These are phyloP conservation scores for Zophobas morio DNA, from an alignment of 1,140 invertebrate species.

Conservation along the genomic window DNA sequence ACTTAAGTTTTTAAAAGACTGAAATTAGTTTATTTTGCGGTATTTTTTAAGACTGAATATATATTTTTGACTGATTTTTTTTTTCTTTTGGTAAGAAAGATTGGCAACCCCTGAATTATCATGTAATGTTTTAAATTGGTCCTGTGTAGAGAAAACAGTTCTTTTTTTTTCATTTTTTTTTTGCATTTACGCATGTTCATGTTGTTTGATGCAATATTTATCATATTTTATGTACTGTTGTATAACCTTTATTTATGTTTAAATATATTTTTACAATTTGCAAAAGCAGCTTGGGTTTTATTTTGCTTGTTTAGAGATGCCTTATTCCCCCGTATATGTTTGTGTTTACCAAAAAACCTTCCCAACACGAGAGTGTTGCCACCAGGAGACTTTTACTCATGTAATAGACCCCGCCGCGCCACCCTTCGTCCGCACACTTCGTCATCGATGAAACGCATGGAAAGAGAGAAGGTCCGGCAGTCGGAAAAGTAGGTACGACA, in stretches of 20 bases:
- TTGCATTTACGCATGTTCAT: conserved; percentile 66
- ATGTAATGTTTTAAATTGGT: conserved; percentile 55
- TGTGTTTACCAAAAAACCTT: conserved; percentile 38
- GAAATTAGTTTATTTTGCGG: conserved; percentile 62
- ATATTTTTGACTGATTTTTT: conserved; percentile 63
- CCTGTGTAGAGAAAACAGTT: conserved; percentile 65
- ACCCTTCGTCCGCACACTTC: conserved; percentile 42
- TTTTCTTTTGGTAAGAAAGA: conserved; percentile 52
- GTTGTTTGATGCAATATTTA: conserved; percentile 68
- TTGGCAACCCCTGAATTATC: conserved; percentile 62
- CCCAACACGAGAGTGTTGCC: conserved; percentile 63
- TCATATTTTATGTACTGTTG: conserved; percentile 68
- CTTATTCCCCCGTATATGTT: conserved; percentile 45
- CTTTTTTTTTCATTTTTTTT: conserved; percentile 63
- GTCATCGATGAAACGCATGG: conserved; percentile 22
- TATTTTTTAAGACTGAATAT: conserved; percentile 65
- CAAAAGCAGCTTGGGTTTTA: conserved; percentile 68
- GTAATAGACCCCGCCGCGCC: conserved; percentile 27
- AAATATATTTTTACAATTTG: conserved; percentile 69
- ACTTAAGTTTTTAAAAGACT: conserved; percentile 65
- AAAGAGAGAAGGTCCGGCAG: not conserved
- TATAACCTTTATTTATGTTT: conserved; percentile 68
- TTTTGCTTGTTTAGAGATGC: conserved; percentile 63
- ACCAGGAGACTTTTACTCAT: conserved; percentile 58
- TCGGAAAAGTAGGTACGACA: too few relatives aligned